These are phyloP conservation scores for Eupithecia dodoneata DNA, from an alignment of 2,888 invertebrate species.

Conservation along the genomic window DNA sequence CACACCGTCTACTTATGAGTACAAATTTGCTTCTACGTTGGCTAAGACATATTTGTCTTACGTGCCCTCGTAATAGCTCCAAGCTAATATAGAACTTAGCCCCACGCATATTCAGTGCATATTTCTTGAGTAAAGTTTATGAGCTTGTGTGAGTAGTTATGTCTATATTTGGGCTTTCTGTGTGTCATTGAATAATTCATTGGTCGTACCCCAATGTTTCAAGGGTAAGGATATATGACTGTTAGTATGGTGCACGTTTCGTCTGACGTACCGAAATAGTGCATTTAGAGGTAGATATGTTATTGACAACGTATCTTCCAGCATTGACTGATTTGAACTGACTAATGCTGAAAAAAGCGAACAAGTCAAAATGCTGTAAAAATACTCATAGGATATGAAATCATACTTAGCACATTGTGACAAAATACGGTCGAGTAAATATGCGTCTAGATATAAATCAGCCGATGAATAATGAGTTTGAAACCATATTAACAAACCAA, in stretches of 20 bases:
- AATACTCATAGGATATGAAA: not conserved
- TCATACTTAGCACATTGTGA: not conserved
- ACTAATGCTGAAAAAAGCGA: not conserved
- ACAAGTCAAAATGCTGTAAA: not conserved
- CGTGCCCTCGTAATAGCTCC: constrained; percentile 67
- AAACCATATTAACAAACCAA: not conserved
- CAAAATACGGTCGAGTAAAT: not conserved
- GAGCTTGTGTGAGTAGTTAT: constrained; percentile 68
- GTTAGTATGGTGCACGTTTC: constrained; percentile 62
- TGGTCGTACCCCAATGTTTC: constrained; percentile 80
- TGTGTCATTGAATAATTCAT: constrained; percentile 83
- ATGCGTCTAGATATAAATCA: not conserved
- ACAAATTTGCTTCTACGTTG: constrained; percentile 77
- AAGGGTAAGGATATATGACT: constrained; percentile 81
- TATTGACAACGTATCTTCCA: constrained; percentile 1
- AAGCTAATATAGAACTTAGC: constrained; percentile 73
- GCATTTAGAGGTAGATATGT: constrained; percentile 18
- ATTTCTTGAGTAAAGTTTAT: constrained; percentile 61
- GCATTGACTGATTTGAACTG: not conserved
- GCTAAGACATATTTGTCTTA: constrained; percentile 80
- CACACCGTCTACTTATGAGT: constrained; percentile 75
- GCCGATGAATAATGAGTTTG: not conserved
- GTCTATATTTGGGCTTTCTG: constrained; percentile 81
- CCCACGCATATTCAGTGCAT: constrained; percentile 61
- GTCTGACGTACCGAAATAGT: constrained; percentile 34